A percentile compares a stretch with the other conserved stretches of the same genome.
phyloP scores from a whole-genome alignment of 2,888 invertebrate species.

The Drosophila picticornis region DNA sequence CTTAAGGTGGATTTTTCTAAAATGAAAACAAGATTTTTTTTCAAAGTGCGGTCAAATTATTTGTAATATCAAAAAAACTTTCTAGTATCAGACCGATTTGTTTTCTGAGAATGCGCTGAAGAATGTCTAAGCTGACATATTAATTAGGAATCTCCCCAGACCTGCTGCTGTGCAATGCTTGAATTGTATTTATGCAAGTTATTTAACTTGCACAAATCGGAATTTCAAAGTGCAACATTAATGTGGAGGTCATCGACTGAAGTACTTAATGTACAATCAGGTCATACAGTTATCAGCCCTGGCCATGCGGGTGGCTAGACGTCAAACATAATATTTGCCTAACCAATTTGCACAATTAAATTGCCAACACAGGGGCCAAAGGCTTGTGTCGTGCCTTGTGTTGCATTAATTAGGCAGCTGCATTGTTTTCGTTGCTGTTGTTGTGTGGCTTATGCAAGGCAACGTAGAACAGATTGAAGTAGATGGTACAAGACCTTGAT shows the following conservation, averaged over 20 bases:
- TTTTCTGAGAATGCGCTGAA: background rate
- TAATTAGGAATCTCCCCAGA: conserved; percentile 60
- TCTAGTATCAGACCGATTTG: background rate
- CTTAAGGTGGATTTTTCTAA: too few species aligned
- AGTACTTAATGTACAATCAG: conserved; percentile 15
- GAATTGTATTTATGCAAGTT: conserved; percentile 11
- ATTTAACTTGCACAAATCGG: conserved; percentile 1
- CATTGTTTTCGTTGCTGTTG: background rate
- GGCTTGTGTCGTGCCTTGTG: conserved; percentile 35
- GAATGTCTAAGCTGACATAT: conserved; percentile 62
- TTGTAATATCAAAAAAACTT: background rate
- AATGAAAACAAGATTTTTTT: too few species aligned
- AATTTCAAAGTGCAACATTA: conserved; percentile 25
- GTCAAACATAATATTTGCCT: conserved; percentile 46
- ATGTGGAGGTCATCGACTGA: conserved; percentile 53
- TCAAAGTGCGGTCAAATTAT: too few species aligned
- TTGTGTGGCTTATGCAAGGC: conserved; percentile 56
- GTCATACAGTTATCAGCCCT: background rate
- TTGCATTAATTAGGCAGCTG: conserved; percentile 60
- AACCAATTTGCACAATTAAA: conserved; percentile 54
- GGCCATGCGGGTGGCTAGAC: background rate
- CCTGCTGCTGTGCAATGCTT: conserved; percentile 5
- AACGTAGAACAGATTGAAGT: conserved; percentile 26
- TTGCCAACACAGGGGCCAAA: conserved; percentile 12
- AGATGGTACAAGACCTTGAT: conserved; percentile 3